Evolutionary conservation across 1,140 invertebrate species (phyloP).

Genomic region (Paralvinella palmiformis): DNA sequence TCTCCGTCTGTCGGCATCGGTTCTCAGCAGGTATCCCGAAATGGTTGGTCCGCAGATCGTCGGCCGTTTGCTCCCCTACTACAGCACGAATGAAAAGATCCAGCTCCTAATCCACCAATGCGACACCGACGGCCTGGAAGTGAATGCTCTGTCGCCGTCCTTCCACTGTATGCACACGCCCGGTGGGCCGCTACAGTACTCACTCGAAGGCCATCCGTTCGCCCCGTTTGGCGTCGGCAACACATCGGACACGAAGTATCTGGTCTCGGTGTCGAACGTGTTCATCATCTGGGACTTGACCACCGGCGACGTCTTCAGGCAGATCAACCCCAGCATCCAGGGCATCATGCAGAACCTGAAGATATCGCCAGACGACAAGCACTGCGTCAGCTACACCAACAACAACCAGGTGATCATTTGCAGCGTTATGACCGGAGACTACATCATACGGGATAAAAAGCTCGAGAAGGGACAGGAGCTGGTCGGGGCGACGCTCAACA

Average conservation of each 20-base stretch:
- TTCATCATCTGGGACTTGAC: constrained; percentile 93
- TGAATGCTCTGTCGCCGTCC: constrained; percentile 71
- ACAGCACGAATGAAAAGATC: constrained; percentile 61
- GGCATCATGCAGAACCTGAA: constrained; percentile 92
- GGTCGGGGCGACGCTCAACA: constrained; percentile 31
- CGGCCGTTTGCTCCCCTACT: constrained; percentile 75
- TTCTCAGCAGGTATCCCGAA: constrained; percentile 82
- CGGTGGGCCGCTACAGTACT: constrained; percentile 95
- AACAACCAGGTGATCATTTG: constrained; percentile 69
- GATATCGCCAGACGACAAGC: constrained; percentile 92
- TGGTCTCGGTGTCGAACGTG: constrained; percentile 92
- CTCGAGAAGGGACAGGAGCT: constrained; percentile 54
- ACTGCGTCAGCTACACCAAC: constrained; percentile 91
- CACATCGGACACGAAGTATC: constrained; percentile 85
- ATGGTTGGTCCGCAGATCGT: constrained; percentile 94
- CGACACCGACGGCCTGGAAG: constrained; percentile 67
- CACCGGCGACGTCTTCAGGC: constrained; percentile 43
- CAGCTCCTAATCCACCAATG: constrained; percentile 78
- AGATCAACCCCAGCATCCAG: constrained; percentile 76
- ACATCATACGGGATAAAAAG: constrained; percentile 74
- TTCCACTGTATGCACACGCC: constrained; percentile 96
- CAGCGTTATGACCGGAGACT: constrained; percentile 62
- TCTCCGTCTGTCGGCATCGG: constrained; percentile 60
- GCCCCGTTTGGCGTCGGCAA: constrained; percentile 91
- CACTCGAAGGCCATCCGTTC: constrained; percentile 94